Evolutionary conservation across 2,888 invertebrate genomes (phyloP).

Genomic region (Cylindroiulus punctatus): DNA sequence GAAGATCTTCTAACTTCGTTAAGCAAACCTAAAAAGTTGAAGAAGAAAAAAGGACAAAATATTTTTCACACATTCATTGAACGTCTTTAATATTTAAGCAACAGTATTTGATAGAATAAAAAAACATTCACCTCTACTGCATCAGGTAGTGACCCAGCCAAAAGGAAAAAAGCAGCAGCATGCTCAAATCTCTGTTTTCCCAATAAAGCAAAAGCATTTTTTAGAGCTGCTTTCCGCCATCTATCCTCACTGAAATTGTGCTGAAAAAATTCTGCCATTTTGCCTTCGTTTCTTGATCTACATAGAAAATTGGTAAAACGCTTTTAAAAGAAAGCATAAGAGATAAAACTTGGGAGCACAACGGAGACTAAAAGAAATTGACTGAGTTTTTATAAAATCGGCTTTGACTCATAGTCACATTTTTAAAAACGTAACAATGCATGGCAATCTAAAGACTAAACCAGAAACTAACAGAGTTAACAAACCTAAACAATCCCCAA

Average conservation of each 20-base stretch:
- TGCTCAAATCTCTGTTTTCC: slow-evolving; percentile 97
- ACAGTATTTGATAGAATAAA: background rate
- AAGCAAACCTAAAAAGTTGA: slow-evolving; percentile 76
- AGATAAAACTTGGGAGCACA: background rate
- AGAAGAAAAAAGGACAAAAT: slow-evolving; percentile 10
- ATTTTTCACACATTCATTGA: slow-evolving; percentile 22
- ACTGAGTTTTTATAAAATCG: too few species aligned
- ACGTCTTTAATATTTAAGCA: background rate
- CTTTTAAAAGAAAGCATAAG: background rate
- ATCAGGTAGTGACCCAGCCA: slow-evolving; percentile 93
- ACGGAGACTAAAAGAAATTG: too few species aligned
- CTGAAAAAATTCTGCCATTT: slow-evolving; percentile 94
- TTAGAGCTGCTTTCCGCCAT: slow-evolving; percentile 96
- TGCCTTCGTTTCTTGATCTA: slow-evolving; percentile 83
- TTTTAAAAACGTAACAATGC: too few species aligned
- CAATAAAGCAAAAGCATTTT: slow-evolving; percentile 96
- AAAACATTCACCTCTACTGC: slow-evolving; percentile 82
- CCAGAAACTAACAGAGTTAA: background rate
- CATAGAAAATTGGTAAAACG: slow-evolving; percentile 30
- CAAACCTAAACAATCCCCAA: slow-evolving; percentile 85
- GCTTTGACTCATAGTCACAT: too few species aligned
- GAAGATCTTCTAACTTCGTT: slow-evolving; percentile 92
- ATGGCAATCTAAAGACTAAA: slow-evolving; percentile 8
- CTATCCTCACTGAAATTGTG: slow-evolving; percentile 93
- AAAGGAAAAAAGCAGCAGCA: slow-evolving; percentile 97